phyloP scores from a whole-genome alignment of 2,797 vertebrate species.

The Hydrolagus colliei region DNA sequence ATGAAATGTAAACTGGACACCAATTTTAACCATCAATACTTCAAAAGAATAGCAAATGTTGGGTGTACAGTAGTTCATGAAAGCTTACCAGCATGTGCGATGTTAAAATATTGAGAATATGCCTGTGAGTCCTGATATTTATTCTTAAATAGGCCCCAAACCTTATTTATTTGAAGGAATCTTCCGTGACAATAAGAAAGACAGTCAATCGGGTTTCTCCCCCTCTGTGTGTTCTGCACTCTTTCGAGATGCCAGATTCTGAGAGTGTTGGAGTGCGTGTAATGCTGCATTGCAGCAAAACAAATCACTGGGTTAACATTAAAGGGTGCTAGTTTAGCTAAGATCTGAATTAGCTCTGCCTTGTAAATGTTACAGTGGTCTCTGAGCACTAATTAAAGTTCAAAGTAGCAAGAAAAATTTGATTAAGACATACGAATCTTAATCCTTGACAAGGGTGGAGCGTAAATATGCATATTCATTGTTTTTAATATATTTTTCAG shows the following conservation, averaged over 20 bases:
- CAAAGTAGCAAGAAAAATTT: background rate
- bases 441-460: background rate
- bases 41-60: background rate
- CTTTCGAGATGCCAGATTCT: background rate
- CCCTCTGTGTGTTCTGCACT: too few relatives aligned
- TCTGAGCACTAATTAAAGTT: background rate
- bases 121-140: background rate
- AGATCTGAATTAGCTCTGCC: background rate
- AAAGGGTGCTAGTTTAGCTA: conserved; percentile 5
- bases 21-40: background rate
- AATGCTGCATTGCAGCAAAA: conserved; percentile 31
- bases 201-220: background rate
- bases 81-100: background rate
- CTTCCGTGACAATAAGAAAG: background rate
- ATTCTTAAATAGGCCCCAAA: background rate
- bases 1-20: background rate
- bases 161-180: background rate
- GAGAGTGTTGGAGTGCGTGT: background rate
- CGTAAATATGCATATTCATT: background rate
- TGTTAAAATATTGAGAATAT: background rate
- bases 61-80: background rate
- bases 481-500: background rate
- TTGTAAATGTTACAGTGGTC: background rate
- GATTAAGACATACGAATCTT: background rate
- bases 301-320: conserved; percentile 4